Evolutionary conservation across 1,140 invertebrate genomes (phyloP).

Genomic region (Drosophila cardini): DNA sequence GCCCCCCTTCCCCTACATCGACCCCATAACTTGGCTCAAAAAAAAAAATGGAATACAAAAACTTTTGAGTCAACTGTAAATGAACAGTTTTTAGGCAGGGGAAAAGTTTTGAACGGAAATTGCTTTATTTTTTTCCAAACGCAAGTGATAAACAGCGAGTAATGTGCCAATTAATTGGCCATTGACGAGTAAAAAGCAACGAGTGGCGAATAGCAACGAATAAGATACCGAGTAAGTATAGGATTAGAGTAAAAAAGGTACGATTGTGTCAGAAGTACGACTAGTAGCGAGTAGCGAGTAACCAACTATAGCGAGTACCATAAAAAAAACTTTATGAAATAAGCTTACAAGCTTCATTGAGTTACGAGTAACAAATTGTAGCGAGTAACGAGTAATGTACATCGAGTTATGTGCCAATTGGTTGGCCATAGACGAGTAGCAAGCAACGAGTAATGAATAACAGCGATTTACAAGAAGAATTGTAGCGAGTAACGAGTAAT

Average conservation of each 20-base stretch:
- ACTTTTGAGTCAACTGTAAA: constrained; percentile 35
- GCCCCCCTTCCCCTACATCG: neutral
- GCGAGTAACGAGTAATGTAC: neutral
- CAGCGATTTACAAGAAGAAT: too few species aligned
- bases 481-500: too few species aligned
- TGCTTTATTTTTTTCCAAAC: neutral
- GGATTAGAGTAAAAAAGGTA: too few species aligned
- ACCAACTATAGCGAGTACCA: neutral
- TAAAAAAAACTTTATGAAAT: too few species aligned
- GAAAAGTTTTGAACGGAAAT: constrained; percentile 34
- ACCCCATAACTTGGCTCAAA: neutral
- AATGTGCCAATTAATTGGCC: neutral
- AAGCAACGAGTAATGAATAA: neutral
- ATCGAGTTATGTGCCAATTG: too few species aligned
- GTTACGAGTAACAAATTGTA: neutral
- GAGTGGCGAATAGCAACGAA: neutral
- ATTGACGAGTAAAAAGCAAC: neutral
- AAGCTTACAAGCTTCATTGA: too few species aligned
- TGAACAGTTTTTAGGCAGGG: constrained; percentile 45
- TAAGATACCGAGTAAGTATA: neutral
- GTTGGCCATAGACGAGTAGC: too few species aligned
- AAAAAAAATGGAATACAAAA: constrained; percentile 18
- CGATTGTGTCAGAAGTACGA: too few species aligned
- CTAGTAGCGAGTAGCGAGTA: neutral
- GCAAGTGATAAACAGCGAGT: neutral